Evolutionary conservation across 2,797 vertebrate genomes (phyloP).

Genomic region (Iguana delicatissima): DNA sequence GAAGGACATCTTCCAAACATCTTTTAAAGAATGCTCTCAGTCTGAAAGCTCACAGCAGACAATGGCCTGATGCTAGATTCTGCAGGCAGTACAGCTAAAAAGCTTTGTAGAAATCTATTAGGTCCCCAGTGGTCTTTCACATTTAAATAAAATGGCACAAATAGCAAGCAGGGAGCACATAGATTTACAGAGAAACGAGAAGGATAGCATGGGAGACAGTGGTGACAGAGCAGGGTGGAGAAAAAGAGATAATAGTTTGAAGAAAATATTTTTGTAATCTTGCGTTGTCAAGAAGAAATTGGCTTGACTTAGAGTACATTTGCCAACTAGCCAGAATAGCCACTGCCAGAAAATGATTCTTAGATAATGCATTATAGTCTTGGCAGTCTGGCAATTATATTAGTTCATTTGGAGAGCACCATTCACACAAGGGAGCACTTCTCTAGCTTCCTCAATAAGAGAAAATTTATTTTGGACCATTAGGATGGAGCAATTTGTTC

Average conservation of each 20-base stretch:
- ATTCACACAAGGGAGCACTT: slow-evolving; percentile 50
- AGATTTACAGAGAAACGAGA: not conserved
- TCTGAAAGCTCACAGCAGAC: not conserved
- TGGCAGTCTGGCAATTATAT: slow-evolving; percentile 62
- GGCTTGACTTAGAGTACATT: not conserved
- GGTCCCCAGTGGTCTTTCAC: not conserved
- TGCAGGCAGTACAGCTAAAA: too few species aligned
- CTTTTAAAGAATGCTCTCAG: not conserved
- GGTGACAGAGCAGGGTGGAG: too few species aligned
- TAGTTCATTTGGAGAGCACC: slow-evolving; percentile 61
- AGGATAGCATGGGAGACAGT: not conserved
- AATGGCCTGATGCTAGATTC: not conserved
- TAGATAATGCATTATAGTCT: slow-evolving; percentile 68
- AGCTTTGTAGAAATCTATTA: not conserved
- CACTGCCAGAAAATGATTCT: slow-evolving; percentile 60
- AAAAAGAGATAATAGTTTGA: too few species aligned
- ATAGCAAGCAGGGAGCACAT: not conserved
- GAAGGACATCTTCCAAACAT: not conserved
- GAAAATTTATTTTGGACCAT: slow-evolving; percentile 67
- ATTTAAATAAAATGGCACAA: not conserved
- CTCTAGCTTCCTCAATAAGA: slow-evolving; percentile 60
- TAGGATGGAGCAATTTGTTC: slow-evolving; percentile 66
- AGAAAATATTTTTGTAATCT: not conserved
- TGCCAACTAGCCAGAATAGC: not conserved
- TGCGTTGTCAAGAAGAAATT: not conserved